Base-by-base conservation (phyloP, 2,888 invertebrate species). In the Hesperia comma region DNA sequence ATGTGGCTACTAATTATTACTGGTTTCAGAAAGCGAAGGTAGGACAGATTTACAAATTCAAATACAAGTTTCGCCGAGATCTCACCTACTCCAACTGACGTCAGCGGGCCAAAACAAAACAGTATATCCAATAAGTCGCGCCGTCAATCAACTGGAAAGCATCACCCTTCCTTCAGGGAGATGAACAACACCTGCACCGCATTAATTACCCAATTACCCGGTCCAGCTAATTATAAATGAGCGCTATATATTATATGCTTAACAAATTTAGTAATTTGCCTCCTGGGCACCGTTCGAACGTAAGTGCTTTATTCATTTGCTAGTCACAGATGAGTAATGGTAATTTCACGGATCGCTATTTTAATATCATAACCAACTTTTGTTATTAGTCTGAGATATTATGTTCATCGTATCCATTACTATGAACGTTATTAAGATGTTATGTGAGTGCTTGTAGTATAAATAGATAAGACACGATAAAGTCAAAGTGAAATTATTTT, bases 161-260 rank as follows among this genome's bases (percentile, higher is more conserved):
- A 57, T 63, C 63, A 64, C 46, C 57, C 63, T 49, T 56, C 63
- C 63, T 63, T 49, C 37, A 40, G 63, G 63, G 56, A 56, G 63
- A 56, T 17, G 55, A 63, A 57, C 60, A 67, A 74, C 76, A 78
- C 77, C 76, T 78, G 77, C 69, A 69, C 71, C 68, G 62, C 70
- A 79, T 76, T 76, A 76, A 78, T 80, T 74, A 73, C 56, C 32
- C 63, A 63, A 63, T 63, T 63, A 63, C 68, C 15, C 68, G 67
- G 83, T 80, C 82, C 83, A 75, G 79, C 83, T 86, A 84, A 88
- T 85, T 86, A 83, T 84, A 81, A 84, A 84, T 82, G 78, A 75
- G 69, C 68, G 79, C 78, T 74, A 86, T 85, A 79, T 78, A 80
- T 86, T 78, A 79, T 77, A 77, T 79, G 63, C 63, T 57, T 77